Percentiles rank a stretch among this genome's conserved stretches.
phyloP scores from a whole-genome alignment of 2,113 vertebrate species.

The Tylochromis polylepis region DNA sequence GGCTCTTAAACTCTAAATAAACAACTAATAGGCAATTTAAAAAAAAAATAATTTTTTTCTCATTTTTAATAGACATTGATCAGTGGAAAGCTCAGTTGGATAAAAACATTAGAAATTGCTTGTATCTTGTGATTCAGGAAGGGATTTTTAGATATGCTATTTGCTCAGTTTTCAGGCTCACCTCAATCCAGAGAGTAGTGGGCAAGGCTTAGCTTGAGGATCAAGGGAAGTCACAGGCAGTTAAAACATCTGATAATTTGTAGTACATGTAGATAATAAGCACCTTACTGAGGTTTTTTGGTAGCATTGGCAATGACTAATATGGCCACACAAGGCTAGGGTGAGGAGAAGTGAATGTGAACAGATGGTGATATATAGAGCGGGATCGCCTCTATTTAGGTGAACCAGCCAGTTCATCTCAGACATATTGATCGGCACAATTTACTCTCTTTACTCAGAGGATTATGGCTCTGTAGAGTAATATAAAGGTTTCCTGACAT shows the following conservation, averaged over 20 bases:
- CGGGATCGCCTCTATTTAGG: constrained; percentile 38
- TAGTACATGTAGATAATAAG: neutral
- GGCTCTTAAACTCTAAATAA: neutral
- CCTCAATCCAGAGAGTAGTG: neutral
- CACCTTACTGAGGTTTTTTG: neutral
- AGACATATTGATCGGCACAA: constrained; percentile 68
- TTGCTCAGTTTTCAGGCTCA: neutral
- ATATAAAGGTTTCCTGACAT: constrained; percentile 74
- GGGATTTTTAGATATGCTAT: neutral
- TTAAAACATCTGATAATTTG: neutral
- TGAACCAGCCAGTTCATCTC: constrained; percentile 57
- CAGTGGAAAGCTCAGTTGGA: too few relatives aligned
- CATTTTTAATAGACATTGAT: neutral
- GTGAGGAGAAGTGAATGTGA: constrained; percentile 47
- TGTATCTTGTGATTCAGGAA: neutral
- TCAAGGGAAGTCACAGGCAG: neutral
- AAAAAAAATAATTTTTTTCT: too few relatives aligned
- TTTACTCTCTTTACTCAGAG: constrained; percentile 66
- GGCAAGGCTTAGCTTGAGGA: neutral
- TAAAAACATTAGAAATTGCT: neutral
- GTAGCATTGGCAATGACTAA: constrained; percentile 4
- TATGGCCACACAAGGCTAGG: constrained; percentile 44
- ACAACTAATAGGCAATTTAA: neutral
- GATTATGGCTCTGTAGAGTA: constrained; percentile 70
- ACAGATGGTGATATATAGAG: constrained; percentile 54